Evolutionary conservation across 2,888 invertebrate species (phyloP).

Genomic region (Troides helena): DNA sequence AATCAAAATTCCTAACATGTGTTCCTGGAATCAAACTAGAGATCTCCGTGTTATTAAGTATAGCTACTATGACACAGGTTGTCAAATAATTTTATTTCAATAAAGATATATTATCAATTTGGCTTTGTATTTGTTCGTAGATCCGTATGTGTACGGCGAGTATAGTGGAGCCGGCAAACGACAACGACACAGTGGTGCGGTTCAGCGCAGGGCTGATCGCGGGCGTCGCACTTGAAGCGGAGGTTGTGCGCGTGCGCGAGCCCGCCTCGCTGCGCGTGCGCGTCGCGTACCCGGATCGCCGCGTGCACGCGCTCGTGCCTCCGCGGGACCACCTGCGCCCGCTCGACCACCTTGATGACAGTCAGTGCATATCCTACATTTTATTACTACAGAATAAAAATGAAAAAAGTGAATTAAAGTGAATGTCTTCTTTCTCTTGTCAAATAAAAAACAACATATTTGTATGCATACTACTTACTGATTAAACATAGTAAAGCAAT

Average conservation of each 20-base stretch:
- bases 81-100: no score
- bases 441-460: no score
- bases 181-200: conserved; percentile 88
- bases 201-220: conserved; percentile 96
- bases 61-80: no score
- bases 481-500: no score
- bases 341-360: conserved; percentile 79
- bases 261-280: conserved; percentile 88
- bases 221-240: conserved; percentile 92
- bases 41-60: no score
- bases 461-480: no score
- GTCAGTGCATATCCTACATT: conserved; percentile 40
- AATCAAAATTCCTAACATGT: no score
- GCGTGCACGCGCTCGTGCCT: conserved; percentile 90
- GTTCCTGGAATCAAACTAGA: no score
- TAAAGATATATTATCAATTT: not conserved
- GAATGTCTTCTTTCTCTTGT: not conserved
- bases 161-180: conserved; percentile 91
- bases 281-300: conserved; percentile 95
- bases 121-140: conserved; percentile 48
- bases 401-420: not conserved
- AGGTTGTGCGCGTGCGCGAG: conserved; percentile 88
- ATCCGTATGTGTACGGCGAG: conserved; percentile 89
- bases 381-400: not conserved
- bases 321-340: conserved; percentile 87